Percentiles rank a stretch among this genome's conserved stretches.
Conservation (phyloP, 2,888 invertebrate species). For the Adelognathus sp. region DNA sequence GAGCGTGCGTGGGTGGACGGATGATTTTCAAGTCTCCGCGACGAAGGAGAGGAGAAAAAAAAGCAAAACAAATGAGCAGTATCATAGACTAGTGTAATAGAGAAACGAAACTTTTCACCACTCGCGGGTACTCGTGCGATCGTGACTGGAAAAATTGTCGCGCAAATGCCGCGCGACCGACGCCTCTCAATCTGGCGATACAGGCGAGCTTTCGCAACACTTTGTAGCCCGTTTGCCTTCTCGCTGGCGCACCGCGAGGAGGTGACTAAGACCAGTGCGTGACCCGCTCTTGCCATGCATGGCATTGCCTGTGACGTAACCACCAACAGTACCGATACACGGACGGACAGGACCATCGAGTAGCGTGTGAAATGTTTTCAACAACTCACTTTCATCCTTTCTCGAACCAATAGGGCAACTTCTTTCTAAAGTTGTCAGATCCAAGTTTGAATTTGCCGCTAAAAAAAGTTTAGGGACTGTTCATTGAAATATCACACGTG, state of each 20-base stretch:
- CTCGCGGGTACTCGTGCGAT: background rate
- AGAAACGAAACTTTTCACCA: constrained; percentile 13
- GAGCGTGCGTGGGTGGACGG: constrained; percentile 32
- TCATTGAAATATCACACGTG: too few species aligned
- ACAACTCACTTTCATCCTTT: background rate
- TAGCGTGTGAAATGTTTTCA: constrained; percentile 33
- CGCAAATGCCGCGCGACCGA: constrained; percentile 19
- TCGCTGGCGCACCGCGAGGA: constrained; percentile 37
- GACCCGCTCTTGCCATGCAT: constrained; percentile 75
- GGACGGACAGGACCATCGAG: constrained; percentile 27
- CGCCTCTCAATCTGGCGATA: constrained; percentile 23
- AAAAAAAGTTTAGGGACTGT: too few species aligned
- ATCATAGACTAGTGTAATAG: background rate
- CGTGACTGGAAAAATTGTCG: constrained; percentile 17
- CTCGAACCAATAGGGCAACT: background rate
- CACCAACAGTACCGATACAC: constrained; percentile 36
- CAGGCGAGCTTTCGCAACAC: constrained; percentile 38
- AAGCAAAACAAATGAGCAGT: background rate
- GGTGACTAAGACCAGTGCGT: constrained; percentile 73
- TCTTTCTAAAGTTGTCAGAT: too few species aligned
- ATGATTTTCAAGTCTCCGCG: constrained; percentile 39
- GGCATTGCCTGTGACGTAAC: constrained; percentile 77
- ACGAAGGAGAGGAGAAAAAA: background rate
- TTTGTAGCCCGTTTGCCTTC: background rate
- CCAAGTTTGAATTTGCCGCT: too few species aligned